Percentiles rank a stretch among this genome's conserved stretches.
Conservation (phyloP, 2,888 invertebrate species). For the Ochropleura leucogaster region DNA sequence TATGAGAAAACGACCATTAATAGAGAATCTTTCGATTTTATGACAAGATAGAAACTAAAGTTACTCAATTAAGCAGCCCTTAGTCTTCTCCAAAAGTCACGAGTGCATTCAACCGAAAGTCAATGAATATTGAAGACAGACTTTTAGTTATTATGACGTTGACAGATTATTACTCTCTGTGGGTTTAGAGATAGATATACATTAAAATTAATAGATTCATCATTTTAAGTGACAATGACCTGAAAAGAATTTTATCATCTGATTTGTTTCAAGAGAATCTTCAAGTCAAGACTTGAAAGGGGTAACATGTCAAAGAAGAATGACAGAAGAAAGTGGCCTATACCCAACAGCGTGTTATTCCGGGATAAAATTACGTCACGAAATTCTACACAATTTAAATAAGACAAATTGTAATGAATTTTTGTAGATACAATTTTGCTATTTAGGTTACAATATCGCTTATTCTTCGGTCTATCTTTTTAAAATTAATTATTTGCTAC, state of each 20-base stretch:
- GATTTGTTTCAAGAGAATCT: not conserved
- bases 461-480: too few relatives aligned
- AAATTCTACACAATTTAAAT: too few relatives aligned
- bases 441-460: too few relatives aligned
- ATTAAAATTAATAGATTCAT: conserved; percentile 31
- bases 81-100: conserved; percentile 27
- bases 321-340: too few relatives aligned
- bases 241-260: not conserved
- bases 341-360: too few relatives aligned
- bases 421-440: too few relatives aligned
- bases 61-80: not conserved
- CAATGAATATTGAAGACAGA: conserved; percentile 10
- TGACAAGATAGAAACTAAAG: not conserved
- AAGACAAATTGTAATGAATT: too few relatives aligned
- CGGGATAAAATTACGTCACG: too few relatives aligned
- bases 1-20: not conserved
- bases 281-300: too few relatives aligned
- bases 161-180: conserved; percentile 28
- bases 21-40: not conserved
- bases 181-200: conserved; percentile 7
- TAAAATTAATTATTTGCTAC: too few relatives aligned
- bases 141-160: not conserved
- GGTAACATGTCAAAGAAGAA: too few relatives aligned
- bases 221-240: conserved; percentile 32
- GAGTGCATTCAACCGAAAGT: conserved; percentile 6